phyloP scores from a whole-genome alignment of 2,113 vertebrate species.

The Lethenteron reissneri region DNA sequence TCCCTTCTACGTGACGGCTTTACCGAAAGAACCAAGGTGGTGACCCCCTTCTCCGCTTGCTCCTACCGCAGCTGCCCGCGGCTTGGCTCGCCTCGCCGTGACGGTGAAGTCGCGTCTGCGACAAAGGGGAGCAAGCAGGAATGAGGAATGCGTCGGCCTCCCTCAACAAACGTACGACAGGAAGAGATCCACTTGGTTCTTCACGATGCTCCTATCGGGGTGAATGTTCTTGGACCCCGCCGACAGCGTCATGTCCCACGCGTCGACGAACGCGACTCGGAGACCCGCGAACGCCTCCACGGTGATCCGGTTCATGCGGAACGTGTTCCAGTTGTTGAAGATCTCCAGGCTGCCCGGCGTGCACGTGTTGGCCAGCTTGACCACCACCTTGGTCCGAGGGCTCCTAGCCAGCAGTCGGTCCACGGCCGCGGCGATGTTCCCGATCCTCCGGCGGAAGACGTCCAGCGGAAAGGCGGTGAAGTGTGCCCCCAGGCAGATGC shows the following conservation, averaged over 20 bases:
- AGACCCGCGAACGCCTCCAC: conserved; percentile 14
- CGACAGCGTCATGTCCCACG: conserved; percentile 13
- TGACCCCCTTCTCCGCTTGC: too few relatives aligned
- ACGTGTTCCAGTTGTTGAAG: conserved; percentile 11
- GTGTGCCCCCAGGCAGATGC: conserved; percentile 12
- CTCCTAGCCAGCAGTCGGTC: conserved; percentile 12
- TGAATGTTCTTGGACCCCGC: neutral
- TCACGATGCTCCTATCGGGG: neutral
- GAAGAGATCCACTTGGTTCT: conserved; percentile 11
- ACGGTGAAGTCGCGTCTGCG: too few relatives aligned
- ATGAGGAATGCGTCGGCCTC: too few relatives aligned
- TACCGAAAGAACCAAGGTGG: too few relatives aligned
- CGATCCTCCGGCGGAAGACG: conserved; percentile 9
- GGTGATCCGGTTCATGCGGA: conserved; percentile 9
- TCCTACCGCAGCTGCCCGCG: too few relatives aligned
- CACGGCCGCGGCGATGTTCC: conserved; percentile 10
- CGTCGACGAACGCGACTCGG: conserved; percentile 8
- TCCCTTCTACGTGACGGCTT: too few relatives aligned
- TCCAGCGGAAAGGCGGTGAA: conserved; percentile 15
- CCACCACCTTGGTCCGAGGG: conserved; percentile 8
- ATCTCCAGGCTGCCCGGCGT: neutral
- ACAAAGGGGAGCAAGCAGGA: too few relatives aligned
- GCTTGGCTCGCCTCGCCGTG: too few relatives aligned
- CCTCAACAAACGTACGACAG: conserved; percentile 8
- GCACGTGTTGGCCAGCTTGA: conserved; percentile 15